Evolutionary conservation across 1,140 invertebrate genomes (phyloP), one percentile per base, ranked within the genome.

Genomic region (Nasonia giraulti): DNA sequence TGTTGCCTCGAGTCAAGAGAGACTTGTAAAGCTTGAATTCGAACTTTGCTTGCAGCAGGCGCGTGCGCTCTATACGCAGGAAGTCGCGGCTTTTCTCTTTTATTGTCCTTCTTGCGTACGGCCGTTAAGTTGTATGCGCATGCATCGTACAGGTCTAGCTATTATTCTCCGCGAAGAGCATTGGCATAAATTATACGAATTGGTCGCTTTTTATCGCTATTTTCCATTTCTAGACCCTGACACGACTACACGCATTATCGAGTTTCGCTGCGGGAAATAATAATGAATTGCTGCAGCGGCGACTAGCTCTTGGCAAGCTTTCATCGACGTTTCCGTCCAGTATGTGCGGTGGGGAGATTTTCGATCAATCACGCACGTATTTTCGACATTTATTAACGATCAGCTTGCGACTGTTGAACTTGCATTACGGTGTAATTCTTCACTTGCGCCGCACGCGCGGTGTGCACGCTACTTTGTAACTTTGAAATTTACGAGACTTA

Each of bases 131-230:
- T 66, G 23, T 20, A 2, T 3, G 33, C 27, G 27, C 27, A 27
- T 27, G 27, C 27, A 27, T 27, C 27, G 0, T 27, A 27, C 27
- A 27, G 27, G 27, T 27, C 27, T 27, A 27, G 27, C 27, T 27
- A 27, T 27, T 27, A 27, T 27, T 27, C 27, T 27, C 27, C 27
- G 27, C 27, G 27, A 27, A 62, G 11, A 62, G 33, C 76, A 82
- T 75, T 76, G 47, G 50, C 80, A 66, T 62, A 76, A 75, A 82
- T 66, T 50, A 76, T 82, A 66, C 27, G 31, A 23, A 78, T 78
- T 66, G 37, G 40, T 62, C 76, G 27, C 2, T 66, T 66, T 78
- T 78, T 78, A 33, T 66, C 47, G 27, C 37, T 50, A 40, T 77
- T 77, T 75, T 78, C 50, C 66, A 78, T 37, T 78, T 78, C 76